phyloP scores from a whole-genome alignment of 1,140 invertebrate species.

The Plodia interpunctella region DNA sequence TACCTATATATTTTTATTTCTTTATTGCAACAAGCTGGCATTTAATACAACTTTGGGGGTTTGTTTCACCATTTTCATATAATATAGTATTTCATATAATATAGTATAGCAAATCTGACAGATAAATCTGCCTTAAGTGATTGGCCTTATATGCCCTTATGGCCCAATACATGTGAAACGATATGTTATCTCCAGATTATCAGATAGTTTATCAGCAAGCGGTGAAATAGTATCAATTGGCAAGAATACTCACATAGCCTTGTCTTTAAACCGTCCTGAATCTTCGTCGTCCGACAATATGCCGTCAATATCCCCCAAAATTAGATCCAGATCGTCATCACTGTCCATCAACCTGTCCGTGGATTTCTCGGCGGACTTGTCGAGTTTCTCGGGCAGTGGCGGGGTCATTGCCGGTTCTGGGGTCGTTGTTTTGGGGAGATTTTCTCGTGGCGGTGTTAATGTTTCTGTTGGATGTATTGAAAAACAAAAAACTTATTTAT shows the following conservation, averaged over 20 bases:
- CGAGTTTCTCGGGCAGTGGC: constrained; percentile 17
- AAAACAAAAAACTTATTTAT: constrained; percentile 8
- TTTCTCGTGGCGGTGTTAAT: constrained; percentile 27
- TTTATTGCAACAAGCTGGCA: no score
- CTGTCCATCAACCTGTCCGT: constrained; percentile 18
- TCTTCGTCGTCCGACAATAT: constrained; percentile 64
- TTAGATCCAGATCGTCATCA: constrained; percentile 61
- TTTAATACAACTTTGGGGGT: no score
- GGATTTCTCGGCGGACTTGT: not conserved
- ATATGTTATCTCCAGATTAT: no score
- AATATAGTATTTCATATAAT: no score
- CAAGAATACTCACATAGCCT: constrained; percentile 19
- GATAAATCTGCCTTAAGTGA: no score
- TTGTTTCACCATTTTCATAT: no score
- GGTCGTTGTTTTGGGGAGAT: constrained; percentile 8
- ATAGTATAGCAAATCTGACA: no score
- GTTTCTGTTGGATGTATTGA: constrained; percentile 15
- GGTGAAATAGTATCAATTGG: no score
- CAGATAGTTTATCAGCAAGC: no score
- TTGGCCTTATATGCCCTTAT: no score
- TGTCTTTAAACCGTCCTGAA: constrained; percentile 44
- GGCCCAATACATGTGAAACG: no score
- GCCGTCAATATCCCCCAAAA: constrained; percentile 62
- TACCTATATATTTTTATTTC: no score
- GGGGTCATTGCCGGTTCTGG: constrained; percentile 24